Base-by-base conservation (phyloP, 2,888 invertebrate genomes). In the Timandra comae region DNA sequence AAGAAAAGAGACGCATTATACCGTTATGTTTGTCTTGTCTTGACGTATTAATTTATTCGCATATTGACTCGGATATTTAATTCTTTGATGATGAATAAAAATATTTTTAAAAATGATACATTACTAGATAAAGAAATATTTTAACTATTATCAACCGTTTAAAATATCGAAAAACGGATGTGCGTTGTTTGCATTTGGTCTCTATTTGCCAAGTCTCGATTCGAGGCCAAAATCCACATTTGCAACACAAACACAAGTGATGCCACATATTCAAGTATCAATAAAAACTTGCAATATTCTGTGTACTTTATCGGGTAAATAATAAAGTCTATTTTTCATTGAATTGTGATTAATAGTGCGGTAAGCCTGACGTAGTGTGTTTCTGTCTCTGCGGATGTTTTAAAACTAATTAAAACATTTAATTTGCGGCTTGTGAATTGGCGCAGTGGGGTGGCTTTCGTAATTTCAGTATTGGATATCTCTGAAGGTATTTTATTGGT, bases 361-460 rank as follows among this genome's bases (percentile, higher is more conserved):
- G 38, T 41, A 34, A 12, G 12, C 38, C 38, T 8, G n/a, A n/a
- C n/a, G 23, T 24, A 23, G 23, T 41, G 26, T 32, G 31, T 34
- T 38, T 32, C 30, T 35, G 31, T 32, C 27, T 25, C 24, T 11
- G 29, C 19, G 39, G 35, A 37, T 48, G 48, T 36, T 49, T 42
- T 33, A 40, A 43, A 42, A 43, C 43, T 46, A 48, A 48, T 48
- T 48, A 43, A 46, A 43, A 43, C 43, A 35, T 46, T 48, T 48
- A 46, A 46, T 48, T 43, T 46, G 48, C 33, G 46, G 46, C 22
- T 40, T 22, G 30, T 29, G 37, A 38, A 42, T 41, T 41, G 35
- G 35, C 37, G 33, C 21, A 30, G 29, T 22, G 30, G 22, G 24
- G 11, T 11, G 9, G 35, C 33, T 42, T 33, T 33, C 16, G 41